Base-by-base conservation (phyloP, 2,797 vertebrate species). In the Taeniopygia guttata region DNA sequence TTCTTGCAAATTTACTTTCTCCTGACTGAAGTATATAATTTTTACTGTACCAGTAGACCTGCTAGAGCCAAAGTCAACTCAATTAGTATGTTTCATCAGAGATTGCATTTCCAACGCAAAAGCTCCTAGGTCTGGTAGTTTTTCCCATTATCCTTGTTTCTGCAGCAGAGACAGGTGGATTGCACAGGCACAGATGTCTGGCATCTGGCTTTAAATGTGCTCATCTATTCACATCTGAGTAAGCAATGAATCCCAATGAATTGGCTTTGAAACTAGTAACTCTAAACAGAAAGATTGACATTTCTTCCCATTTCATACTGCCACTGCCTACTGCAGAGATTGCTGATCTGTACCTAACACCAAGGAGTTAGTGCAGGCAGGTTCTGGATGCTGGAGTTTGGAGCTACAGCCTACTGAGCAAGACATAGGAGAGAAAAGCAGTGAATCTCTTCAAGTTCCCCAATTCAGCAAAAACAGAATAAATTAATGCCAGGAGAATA, bases 181-280 rank as follows among this genome's bases (percentile, higher is more conserved):
- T 68, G 43, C 51, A 42, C 54, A 81, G 79, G 43, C 76, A 92
- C 94, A 84, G 89, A 69, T 93, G 87, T 70, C 89, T 87, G 87
- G 42, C 70, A 89, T 92, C 91, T 94, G 91, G 78, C 72, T 92
- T 75, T 85, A 81, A 92, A 92, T 67, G 40, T 68, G 75, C 29
- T 91, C 22, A 16, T 87, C 74, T 89, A 38, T 82, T 94, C 60
- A 72, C 46, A 62, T 80, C 34, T 27, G n/a, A 96, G 48, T 42
- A 56, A 91, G 68, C 59, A 84, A 60, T 67, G 74, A 60, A 79
- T 84, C 74, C 70, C 42, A 48, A 18, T 29, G 36, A 86, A 70
- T 5, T 79, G 59, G 49, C 69, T 79, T 36, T 4, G 25, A 69
- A 87, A 88, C 64, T 32, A 95, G 32, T 25, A 77, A 56, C 34